Percentiles rank a stretch among this genome's conserved stretches.
Evolutionary conservation across 2,797 vertebrate genomes (phyloP).

Genomic region (Hypotaenidia philippensis): DNA sequence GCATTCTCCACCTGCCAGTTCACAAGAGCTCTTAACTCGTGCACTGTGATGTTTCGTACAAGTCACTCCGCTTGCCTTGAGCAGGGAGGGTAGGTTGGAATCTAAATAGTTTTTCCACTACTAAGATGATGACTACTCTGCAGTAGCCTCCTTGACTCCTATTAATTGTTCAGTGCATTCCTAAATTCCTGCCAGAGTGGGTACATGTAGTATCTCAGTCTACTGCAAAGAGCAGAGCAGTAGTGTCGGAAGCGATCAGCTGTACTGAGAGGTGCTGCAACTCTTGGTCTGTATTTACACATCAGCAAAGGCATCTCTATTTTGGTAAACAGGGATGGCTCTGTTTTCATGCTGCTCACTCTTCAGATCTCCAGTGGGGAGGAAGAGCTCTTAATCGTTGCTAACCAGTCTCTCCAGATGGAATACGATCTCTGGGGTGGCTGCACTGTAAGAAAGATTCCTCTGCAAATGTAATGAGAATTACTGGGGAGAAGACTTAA

Average conservation of each 20-base stretch:
- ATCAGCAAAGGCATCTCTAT: not conserved
- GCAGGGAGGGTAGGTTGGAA: not conserved
- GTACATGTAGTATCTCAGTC: not conserved
- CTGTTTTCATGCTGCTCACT: rapidly evolving
- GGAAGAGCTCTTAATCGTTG: not conserved
- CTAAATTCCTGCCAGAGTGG: not conserved
- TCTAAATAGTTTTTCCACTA: not conserved
- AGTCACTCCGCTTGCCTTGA: not conserved
- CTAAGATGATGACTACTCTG: not conserved
- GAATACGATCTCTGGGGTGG: rapidly evolving
- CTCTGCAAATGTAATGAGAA: not conserved
- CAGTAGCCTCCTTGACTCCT: not conserved
- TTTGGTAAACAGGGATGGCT: not conserved
- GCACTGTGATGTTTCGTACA: not conserved
- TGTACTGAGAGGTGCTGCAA: not conserved
- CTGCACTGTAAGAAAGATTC: not conserved
- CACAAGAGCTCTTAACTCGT: not conserved
- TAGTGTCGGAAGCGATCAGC: not conserved
- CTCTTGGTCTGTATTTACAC: not conserved
- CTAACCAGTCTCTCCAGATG: not conserved
- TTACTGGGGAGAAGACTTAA: not conserved
- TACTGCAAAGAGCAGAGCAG: not conserved
- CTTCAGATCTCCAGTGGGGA: not conserved
- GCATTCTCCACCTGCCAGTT: not conserved
- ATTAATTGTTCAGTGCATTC: not conserved